Conservation (phyloP, 2,797 vertebrate species). For the Hafferia zeledoni region DNA sequence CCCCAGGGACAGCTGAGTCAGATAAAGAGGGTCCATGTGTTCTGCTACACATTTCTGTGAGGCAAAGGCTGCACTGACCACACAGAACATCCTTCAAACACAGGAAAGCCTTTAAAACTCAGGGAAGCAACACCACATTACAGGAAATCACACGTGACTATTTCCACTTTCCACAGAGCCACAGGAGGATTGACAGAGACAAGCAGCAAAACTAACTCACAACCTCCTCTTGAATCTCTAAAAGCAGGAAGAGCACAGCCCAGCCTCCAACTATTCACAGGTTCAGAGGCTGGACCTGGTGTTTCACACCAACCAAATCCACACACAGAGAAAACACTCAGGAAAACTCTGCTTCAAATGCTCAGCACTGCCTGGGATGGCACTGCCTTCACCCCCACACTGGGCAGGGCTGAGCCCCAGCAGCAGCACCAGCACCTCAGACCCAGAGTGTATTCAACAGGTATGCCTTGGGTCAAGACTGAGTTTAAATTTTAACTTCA, state of each 20-base stretch:
- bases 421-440: not conserved
- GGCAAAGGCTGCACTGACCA: not conserved
- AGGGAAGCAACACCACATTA: not conserved
- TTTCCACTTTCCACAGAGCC: not conserved
- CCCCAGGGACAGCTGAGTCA: not conserved
- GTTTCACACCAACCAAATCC: not conserved
- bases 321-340: rapidly evolving
- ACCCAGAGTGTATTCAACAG: not conserved
- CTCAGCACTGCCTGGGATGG: rapidly evolving
- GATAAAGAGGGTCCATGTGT: rapidly evolving
- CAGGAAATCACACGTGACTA: not conserved
- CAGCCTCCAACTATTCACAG: not conserved
- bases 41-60: not conserved
- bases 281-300: not conserved
- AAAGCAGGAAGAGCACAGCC: not conserved
- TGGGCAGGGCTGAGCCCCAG: not conserved
- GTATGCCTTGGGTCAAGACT: not conserved
- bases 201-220: not conserved
- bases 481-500: not conserved
- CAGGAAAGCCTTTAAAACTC: not conserved
- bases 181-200: not conserved
- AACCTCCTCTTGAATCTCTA: not conserved
- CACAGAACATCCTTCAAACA: not conserved
- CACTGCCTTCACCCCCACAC: not conserved
- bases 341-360: rapidly evolving